phyloP scores from a whole-genome alignment of 2,113 vertebrate genomes.

The Zootoca vivipara region DNA sequence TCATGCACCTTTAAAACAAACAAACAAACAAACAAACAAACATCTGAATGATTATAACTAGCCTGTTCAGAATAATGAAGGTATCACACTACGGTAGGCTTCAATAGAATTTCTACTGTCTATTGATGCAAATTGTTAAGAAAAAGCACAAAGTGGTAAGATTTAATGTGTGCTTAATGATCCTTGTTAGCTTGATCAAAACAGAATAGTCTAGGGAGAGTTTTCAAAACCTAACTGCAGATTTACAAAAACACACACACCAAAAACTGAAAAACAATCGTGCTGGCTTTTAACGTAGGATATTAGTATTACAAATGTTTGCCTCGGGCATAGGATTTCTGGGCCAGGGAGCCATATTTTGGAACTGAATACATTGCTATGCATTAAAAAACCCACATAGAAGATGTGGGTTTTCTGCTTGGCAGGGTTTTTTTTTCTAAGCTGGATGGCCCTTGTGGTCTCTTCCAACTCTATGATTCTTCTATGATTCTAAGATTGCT shows the following conservation, averaged over 20 bases:
- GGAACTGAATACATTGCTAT: not conserved
- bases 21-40: not conserved
- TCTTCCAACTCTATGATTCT: too few species aligned
- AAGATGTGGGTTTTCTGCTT: too few species aligned
- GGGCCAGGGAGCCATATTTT: not conserved
- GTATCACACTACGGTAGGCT: not conserved
- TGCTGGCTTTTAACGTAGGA: not conserved
- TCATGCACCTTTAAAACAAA: not conserved
- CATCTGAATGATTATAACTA: not conserved
- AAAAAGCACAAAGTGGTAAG: slow-evolving; percentile 4
- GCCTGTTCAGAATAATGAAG: not conserved
- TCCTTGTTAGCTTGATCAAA: not conserved
- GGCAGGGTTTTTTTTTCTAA: too few species aligned
- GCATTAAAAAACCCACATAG: not conserved
- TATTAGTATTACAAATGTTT: not conserved
- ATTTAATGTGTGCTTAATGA: slow-evolving; percentile 23
- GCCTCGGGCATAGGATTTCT: not conserved
- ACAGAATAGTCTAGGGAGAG: not conserved
- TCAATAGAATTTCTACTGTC: slow-evolving; percentile 3
- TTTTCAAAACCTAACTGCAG: slow-evolving; percentile 1
- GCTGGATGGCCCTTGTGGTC: too few species aligned
- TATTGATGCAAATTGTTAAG: slow-evolving; percentile 12
- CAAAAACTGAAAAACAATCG: not conserved
- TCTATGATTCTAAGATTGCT: too few species aligned
- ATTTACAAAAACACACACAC: not conserved